Evolutionary conservation across 2,113 vertebrate genomes (phyloP).

Genomic region (Nyctibius bracteatus): DNA sequence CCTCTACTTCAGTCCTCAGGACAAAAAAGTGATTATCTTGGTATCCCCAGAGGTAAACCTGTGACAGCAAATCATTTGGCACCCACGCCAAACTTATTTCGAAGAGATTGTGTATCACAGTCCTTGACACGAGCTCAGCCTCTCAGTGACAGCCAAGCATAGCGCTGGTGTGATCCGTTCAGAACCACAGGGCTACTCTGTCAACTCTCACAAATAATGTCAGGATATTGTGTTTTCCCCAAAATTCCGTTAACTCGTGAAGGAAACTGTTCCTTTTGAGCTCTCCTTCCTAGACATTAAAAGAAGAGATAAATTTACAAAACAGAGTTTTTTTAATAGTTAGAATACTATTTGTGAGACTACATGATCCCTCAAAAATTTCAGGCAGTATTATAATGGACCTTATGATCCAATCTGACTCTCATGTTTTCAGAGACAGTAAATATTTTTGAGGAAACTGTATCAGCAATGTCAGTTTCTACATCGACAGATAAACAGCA

Average conservation of each 20-base stretch:
- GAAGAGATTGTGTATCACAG: background rate
- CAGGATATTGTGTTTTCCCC: background rate
- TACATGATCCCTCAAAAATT: background rate
- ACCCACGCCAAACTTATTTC: background rate
- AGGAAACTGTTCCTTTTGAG: background rate
- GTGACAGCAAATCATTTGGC: background rate
- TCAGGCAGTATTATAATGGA: background rate
- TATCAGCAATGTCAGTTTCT: background rate
- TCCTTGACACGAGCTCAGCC: background rate
- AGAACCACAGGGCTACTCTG: background rate
- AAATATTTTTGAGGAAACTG: background rate
- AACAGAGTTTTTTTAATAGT: background rate
- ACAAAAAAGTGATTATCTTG: background rate
- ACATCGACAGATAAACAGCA: background rate
- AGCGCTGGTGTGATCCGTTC: background rate
- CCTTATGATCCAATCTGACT: background rate
- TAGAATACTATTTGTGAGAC: background rate
- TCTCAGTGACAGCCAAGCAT: background rate
- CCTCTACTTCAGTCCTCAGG: background rate
- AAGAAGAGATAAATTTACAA: background rate
- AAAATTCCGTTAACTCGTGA: background rate
- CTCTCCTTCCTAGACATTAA: background rate
- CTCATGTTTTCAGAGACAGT: background rate
- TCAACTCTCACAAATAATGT: background rate
- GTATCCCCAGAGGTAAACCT: background rate